Evolutionary conservation across 2,888 invertebrate species (phyloP), one percentile per base, ranked within the genome.

Genomic region (Platycnemis pennipes): DNA sequence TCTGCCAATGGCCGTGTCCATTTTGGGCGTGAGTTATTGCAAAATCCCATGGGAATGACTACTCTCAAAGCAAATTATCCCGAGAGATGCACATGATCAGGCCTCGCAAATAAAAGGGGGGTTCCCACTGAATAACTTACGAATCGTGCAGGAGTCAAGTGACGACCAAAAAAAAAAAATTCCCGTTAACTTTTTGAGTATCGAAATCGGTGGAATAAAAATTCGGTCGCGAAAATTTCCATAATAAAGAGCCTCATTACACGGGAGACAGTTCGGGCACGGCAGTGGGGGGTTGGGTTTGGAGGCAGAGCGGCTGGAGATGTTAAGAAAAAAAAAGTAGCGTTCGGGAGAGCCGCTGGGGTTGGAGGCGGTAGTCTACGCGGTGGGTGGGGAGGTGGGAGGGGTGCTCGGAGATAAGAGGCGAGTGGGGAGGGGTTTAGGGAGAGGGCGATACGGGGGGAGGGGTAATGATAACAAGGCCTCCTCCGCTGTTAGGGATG

Each of bases 391-490:
- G 46, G 16, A 44, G 86, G 37, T 2, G 86, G 37, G 42, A 0
- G 86, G 44, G 86, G 5, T 77, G 31, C 44, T 44, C 13, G 77
- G 1, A 77, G 77, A 37, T 16, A 46, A 26, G 11, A 46, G 87
- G 45, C 3, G 45, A 13, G 45, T 44, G 45, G 42, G 11, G 11
- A 46, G 45, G 45, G 26, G 87, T 26, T 22, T 26, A 87, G 87
- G 37, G 11, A 22, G 46, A 26, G n/a, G n/a, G n/a, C 45, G 22
- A 8, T 46, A 2, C 45, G 26, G 87, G 8, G 44, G 87, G 87
- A 45, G 46, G 87, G 87, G 87, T 87, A 87, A 87, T 87, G 87
- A 87, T 87, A 87, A 87, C 87, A 87, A 44, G 87, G 87, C 87
- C 22, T 87, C 87, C 87, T 45, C 87, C 5, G 87, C 87, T 87